These are phyloP conservation scores for Xerus inauris DNA, from an alignment of 2,113 vertebrate genomes.

Conservation along the genomic window DNA sequence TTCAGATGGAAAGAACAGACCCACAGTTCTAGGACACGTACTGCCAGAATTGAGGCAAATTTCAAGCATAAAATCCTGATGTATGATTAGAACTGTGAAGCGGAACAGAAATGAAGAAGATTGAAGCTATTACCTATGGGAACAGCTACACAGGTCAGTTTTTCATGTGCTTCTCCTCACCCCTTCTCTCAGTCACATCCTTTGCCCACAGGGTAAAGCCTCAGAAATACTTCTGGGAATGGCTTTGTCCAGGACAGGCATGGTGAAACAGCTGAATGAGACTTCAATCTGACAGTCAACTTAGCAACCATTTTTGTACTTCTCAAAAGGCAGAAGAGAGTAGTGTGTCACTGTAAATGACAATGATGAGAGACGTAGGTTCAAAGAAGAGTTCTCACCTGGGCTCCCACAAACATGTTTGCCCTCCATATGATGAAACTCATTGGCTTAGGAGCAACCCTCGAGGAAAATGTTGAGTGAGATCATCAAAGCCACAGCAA, in stretches of 20 bases:
- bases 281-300: background rate
- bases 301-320: background rate
- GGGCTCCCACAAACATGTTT: background rate
- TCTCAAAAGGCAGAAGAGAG: background rate
- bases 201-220: background rate
- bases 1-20: background rate
- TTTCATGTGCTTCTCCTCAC: background rate
- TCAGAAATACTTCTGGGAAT: background rate
- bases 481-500: background rate
- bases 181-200: no score
- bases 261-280: background rate
- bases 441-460: background rate
- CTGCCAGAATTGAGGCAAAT: background rate
- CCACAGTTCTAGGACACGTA: background rate
- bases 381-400: background rate
- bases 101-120: background rate
- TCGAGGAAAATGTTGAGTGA: background rate
- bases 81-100: background rate
- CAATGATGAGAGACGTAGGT: background rate
- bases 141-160: background rate
- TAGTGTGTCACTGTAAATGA: no score
- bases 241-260: background rate
- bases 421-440: no score
- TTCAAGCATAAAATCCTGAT: background rate
- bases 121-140: background rate